Percentiles rank a stretch among this genome's conserved stretches.
Evolutionary conservation across 1,140 invertebrate genomes (phyloP).

Genomic region (Drosophila micromelanica): DNA sequence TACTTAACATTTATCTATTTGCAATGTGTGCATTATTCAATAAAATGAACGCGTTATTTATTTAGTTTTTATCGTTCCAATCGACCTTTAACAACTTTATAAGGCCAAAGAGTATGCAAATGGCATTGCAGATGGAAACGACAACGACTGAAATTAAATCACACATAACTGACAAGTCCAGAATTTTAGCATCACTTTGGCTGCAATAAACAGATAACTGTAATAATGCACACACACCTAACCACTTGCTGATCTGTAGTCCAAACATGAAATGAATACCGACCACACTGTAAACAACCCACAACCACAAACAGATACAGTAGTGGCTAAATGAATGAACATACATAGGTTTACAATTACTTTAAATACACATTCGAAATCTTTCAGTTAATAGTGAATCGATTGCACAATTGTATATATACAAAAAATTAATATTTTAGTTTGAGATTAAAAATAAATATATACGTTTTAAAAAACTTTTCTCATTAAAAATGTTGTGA

Average conservation of each 20-base stretch:
- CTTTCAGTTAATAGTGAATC: background rate
- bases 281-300: constrained; percentile 8
- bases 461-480: too few species aligned
- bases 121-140: too few species aligned
- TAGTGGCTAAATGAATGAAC: constrained; percentile 1
- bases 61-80: too few species aligned
- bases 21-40: background rate
- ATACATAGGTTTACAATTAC: background rate
- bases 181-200: constrained; percentile 32
- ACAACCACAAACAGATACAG: constrained; percentile 5
- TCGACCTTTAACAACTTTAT: too few species aligned
- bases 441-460: too few species aligned
- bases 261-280: constrained; percentile 22
- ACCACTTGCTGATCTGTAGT: constrained; percentile 19
- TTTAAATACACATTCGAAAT: background rate
- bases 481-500: too few species aligned
- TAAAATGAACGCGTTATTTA: too few species aligned
- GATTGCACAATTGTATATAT: too few species aligned
- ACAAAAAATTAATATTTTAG: too few species aligned
- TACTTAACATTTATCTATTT: background rate
- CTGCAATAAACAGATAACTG: constrained; percentile 57
- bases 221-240: constrained; percentile 37
- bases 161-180: background rate
- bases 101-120: background rate
- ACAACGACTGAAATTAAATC: background rate